phyloP scores from a whole-genome alignment of 1,140 invertebrate genomes.

The Hyphantria cunea region DNA sequence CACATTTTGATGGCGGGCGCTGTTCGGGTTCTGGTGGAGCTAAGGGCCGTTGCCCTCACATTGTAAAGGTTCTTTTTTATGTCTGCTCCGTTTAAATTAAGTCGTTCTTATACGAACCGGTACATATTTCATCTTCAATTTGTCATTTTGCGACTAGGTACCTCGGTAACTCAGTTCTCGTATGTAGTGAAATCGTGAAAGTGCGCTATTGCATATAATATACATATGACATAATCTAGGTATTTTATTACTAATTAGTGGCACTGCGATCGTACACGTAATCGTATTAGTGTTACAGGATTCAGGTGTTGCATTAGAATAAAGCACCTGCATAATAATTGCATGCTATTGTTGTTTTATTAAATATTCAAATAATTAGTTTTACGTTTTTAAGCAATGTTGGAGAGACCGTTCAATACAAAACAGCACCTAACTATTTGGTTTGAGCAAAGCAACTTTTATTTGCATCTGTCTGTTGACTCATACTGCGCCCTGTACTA shows the following conservation, averaged over 20 bases:
- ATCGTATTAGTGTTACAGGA: background rate
- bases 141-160: no score
- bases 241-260: constrained; percentile 5
- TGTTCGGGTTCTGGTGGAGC: constrained; percentile 1
- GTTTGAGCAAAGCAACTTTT: no score
- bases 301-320: background rate
- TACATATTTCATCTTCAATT: no score
- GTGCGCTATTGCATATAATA: constrained; percentile 14
- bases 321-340: constrained; percentile 1
- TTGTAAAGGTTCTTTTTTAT: constrained; percentile 29
- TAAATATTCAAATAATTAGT: no score
- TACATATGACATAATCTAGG: constrained; percentile 9
- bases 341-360: background rate
- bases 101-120: no score
- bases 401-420: no score
- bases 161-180: no score
- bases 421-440: no score
- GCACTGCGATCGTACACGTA: constrained; percentile 1
- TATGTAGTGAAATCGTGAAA: constrained; percentile 2
- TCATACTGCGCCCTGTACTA: no score
- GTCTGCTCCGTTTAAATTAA: constrained; percentile 12
- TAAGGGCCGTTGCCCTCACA: constrained; percentile 26
- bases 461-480: no score
- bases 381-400: no score
- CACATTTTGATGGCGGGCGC: constrained; percentile 3